Evolutionary conservation across 1,140 invertebrate species (phyloP).

Genomic region (Drosophila sturtevanti): DNA sequence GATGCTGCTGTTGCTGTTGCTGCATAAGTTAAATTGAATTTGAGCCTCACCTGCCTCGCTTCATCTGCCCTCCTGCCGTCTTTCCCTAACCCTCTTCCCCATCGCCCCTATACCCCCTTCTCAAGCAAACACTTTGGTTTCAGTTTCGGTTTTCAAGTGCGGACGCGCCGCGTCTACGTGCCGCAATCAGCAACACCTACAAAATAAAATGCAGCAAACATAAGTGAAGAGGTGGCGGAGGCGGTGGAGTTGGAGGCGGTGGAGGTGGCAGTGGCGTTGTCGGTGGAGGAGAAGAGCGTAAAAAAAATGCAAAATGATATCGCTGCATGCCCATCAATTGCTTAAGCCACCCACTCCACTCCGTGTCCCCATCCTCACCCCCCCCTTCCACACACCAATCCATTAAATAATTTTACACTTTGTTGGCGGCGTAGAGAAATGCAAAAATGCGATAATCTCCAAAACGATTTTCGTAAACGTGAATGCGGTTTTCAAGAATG

Average conservation of each 20-base stretch:
- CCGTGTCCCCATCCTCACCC: background rate
- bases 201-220: slow-evolving; percentile 32
- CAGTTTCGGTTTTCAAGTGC: slow-evolving; percentile 56
- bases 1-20: slow-evolving; percentile 21
- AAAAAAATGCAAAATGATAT: slow-evolving; percentile 63
- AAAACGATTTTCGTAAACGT: slow-evolving; percentile 65
- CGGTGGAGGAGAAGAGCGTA: slow-evolving; percentile 11
- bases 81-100: background rate
- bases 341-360: slow-evolving; percentile 53
- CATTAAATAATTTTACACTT: slow-evolving; percentile 82
- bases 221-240: too few relatives aligned
- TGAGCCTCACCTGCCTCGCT: slow-evolving; percentile 53
- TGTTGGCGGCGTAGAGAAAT: slow-evolving; percentile 59
- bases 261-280: background rate
- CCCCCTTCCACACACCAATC: slow-evolving; percentile 36
- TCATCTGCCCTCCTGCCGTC: slow-evolving; percentile 19
- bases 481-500: slow-evolving; percentile 36
- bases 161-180: slow-evolving; percentile 53
- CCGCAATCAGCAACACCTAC: slow-evolving; percentile 79
- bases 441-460: slow-evolving; percentile 76
- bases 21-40: slow-evolving; percentile 76
- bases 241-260: background rate
- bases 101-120: too few relatives aligned
- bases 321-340: slow-evolving; percentile 70
- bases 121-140: background rate